Evolutionary conservation across 2,888 invertebrate genomes (phyloP), one percentile per base, ranked within the genome.

Genomic region (Eilema depressum): DNA sequence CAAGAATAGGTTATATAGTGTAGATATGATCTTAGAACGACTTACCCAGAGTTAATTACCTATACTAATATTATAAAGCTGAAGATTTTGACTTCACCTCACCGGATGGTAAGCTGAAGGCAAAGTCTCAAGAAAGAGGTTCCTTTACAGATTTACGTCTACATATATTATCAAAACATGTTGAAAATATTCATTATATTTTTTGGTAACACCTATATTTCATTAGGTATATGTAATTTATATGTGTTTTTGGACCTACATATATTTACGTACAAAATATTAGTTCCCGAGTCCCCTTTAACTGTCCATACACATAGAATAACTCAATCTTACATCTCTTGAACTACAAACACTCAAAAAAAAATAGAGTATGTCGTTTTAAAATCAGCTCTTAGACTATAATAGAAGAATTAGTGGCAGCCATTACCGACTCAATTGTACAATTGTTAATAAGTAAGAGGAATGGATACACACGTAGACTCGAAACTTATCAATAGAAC

Each of bases 391-490:
- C 25, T 33, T 57, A 25, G 30, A 23, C 65, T 30, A 57, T 30
- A 25, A 56, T 59, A 53, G 60, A 74, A 75, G 75, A 73, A 79
- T 86, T 85, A 87, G 82, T 82, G 69, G 81, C 84, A 87, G 83
- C 86, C 86, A 80, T 83, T 84, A 87, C 85, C 85, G 74, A 79
- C 66, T 69, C 57, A 59, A n/a, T 61, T 71, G 37, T 25, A 57
- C 61, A 20, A 30, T 53, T 47, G 61, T 67, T 61, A 67, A 69
- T 59, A 60, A 69, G 66, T 66, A 53, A 61, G 61, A 28, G 20
- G 25, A 76, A 76, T 69, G 70, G 71, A n/a, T 60, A 59, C 23
- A 66, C 37, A 66, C 41, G 37, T 66, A 73, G 70, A 73, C 61
- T 64, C 28, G 30, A 26, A 64, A 71, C 33, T 25, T 69, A 80